Base-by-base conservation (phyloP, 2,888 invertebrate genomes). In the Strigamia maritima region DNA sequence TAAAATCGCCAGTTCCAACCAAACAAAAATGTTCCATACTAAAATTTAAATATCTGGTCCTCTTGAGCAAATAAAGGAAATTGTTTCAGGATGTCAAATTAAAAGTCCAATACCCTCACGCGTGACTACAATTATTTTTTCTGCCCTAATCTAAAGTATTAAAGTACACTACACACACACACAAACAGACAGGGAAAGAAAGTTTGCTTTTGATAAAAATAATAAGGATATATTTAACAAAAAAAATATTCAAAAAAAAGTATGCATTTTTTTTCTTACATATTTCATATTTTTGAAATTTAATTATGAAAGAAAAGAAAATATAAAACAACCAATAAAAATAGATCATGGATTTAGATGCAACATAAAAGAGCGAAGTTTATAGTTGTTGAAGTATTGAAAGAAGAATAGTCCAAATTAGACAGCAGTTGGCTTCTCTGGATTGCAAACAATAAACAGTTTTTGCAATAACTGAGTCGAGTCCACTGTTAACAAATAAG, bases 51-150 rank as follows among this genome's bases (percentile, higher is more conserved):
- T 54, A 16, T n/a, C 54, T 54, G 54, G 54, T 54, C 54, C 54
- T 54, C 54, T 54, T 54, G 54, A 54, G 54, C 54, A 54, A 54
- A 54, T 54, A 54, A 54, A 54, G 54, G 54, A 54, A 54, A 54
- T 54, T n/a, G 54, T 54, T n/a, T 54, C 54, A 54, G 54, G 54
- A 54, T n/a, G 54, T 54, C 54, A 54, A 54, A 54, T 54, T 54
- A 54, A 54, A 54, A 54, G 54, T 54, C 54, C 54, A 54, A 54
- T 54, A 54, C 54, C 54, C 54, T 54, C 54, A 19, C 54, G 19
- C 54, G 54, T 54, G 54, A 54, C 54, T 54, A 54, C 54, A 54
- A 19, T 54, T 54, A 44, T 54, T 54, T n/a, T n/a, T n/a, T 54
- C 22, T 54, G 54, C 54, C 54, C 54, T 54, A 54, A 54, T 19